Percentiles rank a stretch among this genome's conserved stretches.
These are phyloP conservation scores for Polylopha cassiicola DNA, from an alignment of 2,888 invertebrate species.

Conservation along the genomic window DNA sequence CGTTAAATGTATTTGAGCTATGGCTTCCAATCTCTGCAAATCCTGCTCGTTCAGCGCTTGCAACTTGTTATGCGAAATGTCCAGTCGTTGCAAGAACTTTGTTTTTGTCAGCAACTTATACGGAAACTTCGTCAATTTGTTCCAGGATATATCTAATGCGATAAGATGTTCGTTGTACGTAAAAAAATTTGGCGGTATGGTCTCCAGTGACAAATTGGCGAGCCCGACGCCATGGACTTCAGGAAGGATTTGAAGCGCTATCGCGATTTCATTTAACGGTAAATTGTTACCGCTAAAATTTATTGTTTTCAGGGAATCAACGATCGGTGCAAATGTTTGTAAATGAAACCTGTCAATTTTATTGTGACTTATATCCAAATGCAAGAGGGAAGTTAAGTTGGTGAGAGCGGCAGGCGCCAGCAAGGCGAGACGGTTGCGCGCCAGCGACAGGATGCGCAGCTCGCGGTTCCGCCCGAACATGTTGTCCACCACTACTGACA, in stretches of 20 bases:
- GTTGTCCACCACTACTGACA: slow-evolving; percentile 85
- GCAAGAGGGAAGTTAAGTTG: slow-evolving; percentile 81
- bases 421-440: slow-evolving; percentile 85
- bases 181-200: slow-evolving; percentile 77
- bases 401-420: slow-evolving; percentile 85
- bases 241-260: slow-evolving; percentile 75
- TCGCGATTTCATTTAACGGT: slow-evolving; percentile 73
- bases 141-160: slow-evolving; percentile 84
- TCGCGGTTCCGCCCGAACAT: slow-evolving; percentile 79
- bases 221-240: slow-evolving; percentile 77
- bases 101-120: slow-evolving; percentile 75
- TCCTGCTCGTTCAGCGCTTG: slow-evolving; percentile 78
- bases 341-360: slow-evolving; percentile 83
- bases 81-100: slow-evolving; percentile 79
- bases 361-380: slow-evolving; percentile 86
- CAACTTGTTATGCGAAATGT: slow-evolving; percentile 85
- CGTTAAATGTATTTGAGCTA: slow-evolving; percentile 73
- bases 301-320: slow-evolving; percentile 79
- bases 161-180: slow-evolving; percentile 78
- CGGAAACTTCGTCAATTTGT: slow-evolving; percentile 79
- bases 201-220: slow-evolving; percentile 76
- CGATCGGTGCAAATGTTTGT: slow-evolving; percentile 77
- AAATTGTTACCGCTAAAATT: slow-evolving; percentile 84
- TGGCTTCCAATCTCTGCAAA: slow-evolving; percentile 76
- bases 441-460: slow-evolving; percentile 77